Conservation (phyloP, 2,888 invertebrate species). For the Dynastes tityus region DNA sequence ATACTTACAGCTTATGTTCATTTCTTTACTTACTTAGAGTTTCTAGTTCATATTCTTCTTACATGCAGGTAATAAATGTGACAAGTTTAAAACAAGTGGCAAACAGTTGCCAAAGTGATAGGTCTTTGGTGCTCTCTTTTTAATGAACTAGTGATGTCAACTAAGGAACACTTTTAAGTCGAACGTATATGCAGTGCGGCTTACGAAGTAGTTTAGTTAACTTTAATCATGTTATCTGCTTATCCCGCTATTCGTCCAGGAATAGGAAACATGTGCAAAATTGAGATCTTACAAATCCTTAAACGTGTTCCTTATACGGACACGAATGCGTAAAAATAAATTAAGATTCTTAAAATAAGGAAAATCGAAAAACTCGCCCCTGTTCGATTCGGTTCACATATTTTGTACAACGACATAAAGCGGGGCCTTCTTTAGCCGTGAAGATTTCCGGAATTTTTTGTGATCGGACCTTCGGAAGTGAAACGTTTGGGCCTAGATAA, state of each 20-base stretch:
- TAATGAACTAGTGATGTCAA: slow-evolving; percentile 37
- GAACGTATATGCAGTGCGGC: not conserved
- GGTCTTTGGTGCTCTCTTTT: slow-evolving; percentile 41
- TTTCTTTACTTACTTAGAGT: slow-evolving; percentile 23
- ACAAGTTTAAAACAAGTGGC: slow-evolving; percentile 39
- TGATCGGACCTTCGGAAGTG: slow-evolving; percentile 16
- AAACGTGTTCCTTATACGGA: slow-evolving; percentile 29
- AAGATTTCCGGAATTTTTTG: slow-evolving; percentile 34
- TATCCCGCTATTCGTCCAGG: not conserved
- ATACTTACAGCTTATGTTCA: slow-evolving; percentile 45
- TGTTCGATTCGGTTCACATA: slow-evolving; percentile 7
- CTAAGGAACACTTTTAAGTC: slow-evolving; percentile 33
- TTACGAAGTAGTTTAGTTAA: slow-evolving; percentile 12
- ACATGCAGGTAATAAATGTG: slow-evolving; percentile 33
- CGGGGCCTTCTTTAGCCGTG: slow-evolving; percentile 26
- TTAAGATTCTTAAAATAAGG: slow-evolving; percentile 35
- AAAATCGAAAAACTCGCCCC: slow-evolving; percentile 14
- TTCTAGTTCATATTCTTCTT: slow-evolving; percentile 38
- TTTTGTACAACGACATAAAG: not conserved
- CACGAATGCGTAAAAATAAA: slow-evolving; percentile 29
- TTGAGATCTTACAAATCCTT: slow-evolving; percentile 17
- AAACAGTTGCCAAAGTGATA: slow-evolving; percentile 38
- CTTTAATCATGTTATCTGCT: not conserved
- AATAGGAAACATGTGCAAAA: slow-evolving; percentile 27
- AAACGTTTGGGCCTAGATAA: slow-evolving; percentile 42